phyloP scores from a whole-genome alignment of 2,797 vertebrate species.

The Periophthalmus magnuspinnatus region DNA sequence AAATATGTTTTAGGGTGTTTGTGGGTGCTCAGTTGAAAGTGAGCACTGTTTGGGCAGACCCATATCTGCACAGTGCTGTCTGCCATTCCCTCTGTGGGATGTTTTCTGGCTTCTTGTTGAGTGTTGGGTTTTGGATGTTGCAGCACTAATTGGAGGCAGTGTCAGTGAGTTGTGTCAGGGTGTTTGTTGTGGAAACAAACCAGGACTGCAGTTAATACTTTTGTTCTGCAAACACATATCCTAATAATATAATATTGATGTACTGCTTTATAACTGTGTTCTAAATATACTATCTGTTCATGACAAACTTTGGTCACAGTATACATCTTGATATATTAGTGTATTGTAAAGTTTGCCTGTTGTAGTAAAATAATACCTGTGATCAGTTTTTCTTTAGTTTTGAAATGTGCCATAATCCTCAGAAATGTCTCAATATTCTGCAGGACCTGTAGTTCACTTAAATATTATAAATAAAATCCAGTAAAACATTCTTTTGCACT shows the following conservation, averaged over 20 bases:
- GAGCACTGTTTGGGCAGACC: slow-evolving; percentile 50
- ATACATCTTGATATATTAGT: slow-evolving; percentile 72
- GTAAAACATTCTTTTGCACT: slow-evolving; percentile 67
- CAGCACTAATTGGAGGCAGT: slow-evolving; percentile 50
- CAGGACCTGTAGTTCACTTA: slow-evolving; percentile 72
- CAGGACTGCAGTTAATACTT: slow-evolving; percentile 67
- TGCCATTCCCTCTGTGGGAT: slow-evolving; percentile 37
- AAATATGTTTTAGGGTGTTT: slow-evolving; percentile 61
- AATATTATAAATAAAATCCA: slow-evolving; percentile 55
- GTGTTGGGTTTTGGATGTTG: slow-evolving; percentile 43
- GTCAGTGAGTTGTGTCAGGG: slow-evolving; percentile 56
- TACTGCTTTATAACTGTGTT: slow-evolving; percentile 81
- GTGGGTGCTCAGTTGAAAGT: slow-evolving; percentile 58
- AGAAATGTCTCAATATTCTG: slow-evolving; percentile 69
- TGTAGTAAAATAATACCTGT: slow-evolving; percentile 76
- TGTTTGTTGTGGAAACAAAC: slow-evolving; percentile 53
- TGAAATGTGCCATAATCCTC: slow-evolving; percentile 82
- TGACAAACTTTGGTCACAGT: slow-evolving; percentile 70
- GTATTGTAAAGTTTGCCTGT: slow-evolving; percentile 80
- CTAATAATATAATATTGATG: slow-evolving; percentile 74
- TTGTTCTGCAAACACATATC: slow-evolving; percentile 71
- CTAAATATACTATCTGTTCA: slow-evolving; percentile 74
- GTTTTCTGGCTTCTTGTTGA: slow-evolving; percentile 46
- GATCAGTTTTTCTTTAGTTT: slow-evolving; percentile 75
- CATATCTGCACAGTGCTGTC: slow-evolving; percentile 42